A percentile compares a stretch with the other conserved stretches of the same genome.
These are phyloP conservation scores for Oopsacas minuta DNA, from an alignment of 37 sponge, comb jelly and placozoan genomes.

Conservation along the genomic window DNA sequence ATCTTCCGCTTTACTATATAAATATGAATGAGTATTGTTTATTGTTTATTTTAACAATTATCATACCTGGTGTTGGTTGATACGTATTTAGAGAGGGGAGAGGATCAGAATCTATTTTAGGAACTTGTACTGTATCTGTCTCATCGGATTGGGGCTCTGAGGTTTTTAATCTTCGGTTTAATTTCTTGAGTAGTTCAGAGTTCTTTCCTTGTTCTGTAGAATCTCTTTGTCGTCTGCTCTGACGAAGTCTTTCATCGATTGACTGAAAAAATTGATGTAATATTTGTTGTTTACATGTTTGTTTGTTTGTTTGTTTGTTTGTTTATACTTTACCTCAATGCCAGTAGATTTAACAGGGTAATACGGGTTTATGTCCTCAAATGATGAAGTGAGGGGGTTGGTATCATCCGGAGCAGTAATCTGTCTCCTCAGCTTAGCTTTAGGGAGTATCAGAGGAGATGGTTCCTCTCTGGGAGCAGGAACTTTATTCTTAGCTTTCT, in stretches of 20 bases:
- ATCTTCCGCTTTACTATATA: too few species aligned
- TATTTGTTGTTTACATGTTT: too few species aligned
- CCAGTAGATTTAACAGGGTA: too few species aligned
- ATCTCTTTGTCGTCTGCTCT: neutral
- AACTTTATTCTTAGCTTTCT: neutral
- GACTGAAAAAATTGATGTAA: neutral
- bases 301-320: too few species aligned
- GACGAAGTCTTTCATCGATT: neutral
- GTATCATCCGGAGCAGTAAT: neutral
- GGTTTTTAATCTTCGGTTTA: neutral
- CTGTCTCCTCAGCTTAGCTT: neutral
- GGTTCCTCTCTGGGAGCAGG: neutral
- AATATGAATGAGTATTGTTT: too few species aligned
- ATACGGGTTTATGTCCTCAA: too few species aligned
- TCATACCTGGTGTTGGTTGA: too few species aligned
- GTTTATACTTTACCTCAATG: too few species aligned
- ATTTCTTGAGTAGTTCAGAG: neutral
- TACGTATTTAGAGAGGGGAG: slow-evolving; percentile 13
- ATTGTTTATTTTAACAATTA: too few species aligned
- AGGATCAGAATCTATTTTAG: neutral
- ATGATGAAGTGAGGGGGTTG: neutral
- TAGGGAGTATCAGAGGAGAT: neutral
- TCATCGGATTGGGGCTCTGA: neutral
- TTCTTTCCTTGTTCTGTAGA: neutral
- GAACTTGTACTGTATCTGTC: neutral